Evolutionary conservation across 2,888 invertebrate species (phyloP), one percentile per base, ranked within the genome.

Genomic region (Zelleria hepariella): DNA sequence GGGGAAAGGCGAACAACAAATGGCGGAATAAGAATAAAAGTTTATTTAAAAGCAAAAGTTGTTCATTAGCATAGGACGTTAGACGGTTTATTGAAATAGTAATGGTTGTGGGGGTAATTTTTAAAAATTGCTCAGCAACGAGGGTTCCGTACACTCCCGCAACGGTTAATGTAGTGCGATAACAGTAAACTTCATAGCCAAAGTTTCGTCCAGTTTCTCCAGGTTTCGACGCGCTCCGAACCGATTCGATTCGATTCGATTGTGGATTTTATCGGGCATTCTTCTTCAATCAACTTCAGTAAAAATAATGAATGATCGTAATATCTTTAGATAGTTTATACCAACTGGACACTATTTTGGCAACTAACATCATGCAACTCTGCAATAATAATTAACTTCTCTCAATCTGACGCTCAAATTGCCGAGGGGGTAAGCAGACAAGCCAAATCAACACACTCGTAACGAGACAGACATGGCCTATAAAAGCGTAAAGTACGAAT

Each of bases 121-220:
- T 83, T 69, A 78, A 84, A 86, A 85, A 85, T 80, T 80, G 82
- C 84, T 74, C 72, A 15, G 71, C 75, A 75, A 73, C 76, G 75
- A 77, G 72, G 72, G 75, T 68, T 74, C 64, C 71, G 77, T 77
- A 78, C 81, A 81, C 78, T 81, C 73, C 32, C 73, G 78, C 71
- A 81, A 77, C 80, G 80, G 80, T 82, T 81, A 82, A 86, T 81
- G 80, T 75, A 68, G 65, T 71, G 72, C 80, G 72, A 85, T 87
- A 86, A 86, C 84, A 84, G 81, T 87, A 85, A 85, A 81, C 82
- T 82, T 83, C 84, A 86, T 82, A 78, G 84, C 80, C 79, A 73
- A 82, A 83, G 77, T 82, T 83, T 75, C 75, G 75, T 75, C 79
- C 73, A 67, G 68, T 69, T 77, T 79, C 78, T 77, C 57, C 10